These are phyloP conservation scores for Lasaia peninsularis DNA, from an alignment of 1,140 invertebrate species.

Conservation along the genomic window DNA sequence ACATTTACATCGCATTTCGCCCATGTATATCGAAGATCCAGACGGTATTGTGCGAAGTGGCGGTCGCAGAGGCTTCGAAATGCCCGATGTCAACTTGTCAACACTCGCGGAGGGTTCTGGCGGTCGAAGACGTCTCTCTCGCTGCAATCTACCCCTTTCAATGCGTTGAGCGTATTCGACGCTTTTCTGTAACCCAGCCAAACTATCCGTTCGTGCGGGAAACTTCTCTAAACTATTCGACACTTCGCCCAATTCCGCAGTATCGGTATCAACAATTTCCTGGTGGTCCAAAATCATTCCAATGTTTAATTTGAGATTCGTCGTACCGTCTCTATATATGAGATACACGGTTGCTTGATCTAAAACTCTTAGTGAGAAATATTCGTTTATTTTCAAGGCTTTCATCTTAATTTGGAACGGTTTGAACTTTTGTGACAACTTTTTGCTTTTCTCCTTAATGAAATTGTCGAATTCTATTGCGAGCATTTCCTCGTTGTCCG, in stretches of 20 bases:
- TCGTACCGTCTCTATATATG: slow-evolving; percentile 54
- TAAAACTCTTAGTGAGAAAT: slow-evolving; percentile 62
- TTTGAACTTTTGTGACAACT: slow-evolving; percentile 57
- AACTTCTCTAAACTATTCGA: slow-evolving; percentile 52
- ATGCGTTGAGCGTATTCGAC: slow-evolving; percentile 46
- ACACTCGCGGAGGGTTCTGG: slow-evolving; percentile 34
- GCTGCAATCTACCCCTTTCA: slow-evolving; percentile 37
- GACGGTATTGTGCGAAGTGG: slow-evolving; percentile 35
- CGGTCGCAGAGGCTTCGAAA: slow-evolving; percentile 36
- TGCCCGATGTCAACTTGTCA: slow-evolving; percentile 38
- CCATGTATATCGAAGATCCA: slow-evolving; percentile 20
- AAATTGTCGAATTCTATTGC: slow-evolving; percentile 68
- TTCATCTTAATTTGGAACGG: slow-evolving; percentile 70
- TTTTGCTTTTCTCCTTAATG: slow-evolving; percentile 63
- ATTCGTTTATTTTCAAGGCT: slow-evolving; percentile 65
- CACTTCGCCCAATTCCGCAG: slow-evolving; percentile 57
- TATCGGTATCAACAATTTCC: slow-evolving; percentile 66
- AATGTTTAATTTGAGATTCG: slow-evolving; percentile 60
- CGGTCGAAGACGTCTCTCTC: slow-evolving; percentile 38
- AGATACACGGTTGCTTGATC: slow-evolving; percentile 65
- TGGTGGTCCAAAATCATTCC: slow-evolving; percentile 66
- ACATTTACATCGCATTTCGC: slow-evolving; percentile 31
- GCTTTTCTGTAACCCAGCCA: slow-evolving; percentile 48
- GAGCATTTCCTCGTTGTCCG: slow-evolving; percentile 65
- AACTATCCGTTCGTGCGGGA: slow-evolving; percentile 55